Evolutionary conservation across 2,797 vertebrate genomes (phyloP), one percentile per base, ranked within the genome.

Genomic region (Capromys pilorides): DNA sequence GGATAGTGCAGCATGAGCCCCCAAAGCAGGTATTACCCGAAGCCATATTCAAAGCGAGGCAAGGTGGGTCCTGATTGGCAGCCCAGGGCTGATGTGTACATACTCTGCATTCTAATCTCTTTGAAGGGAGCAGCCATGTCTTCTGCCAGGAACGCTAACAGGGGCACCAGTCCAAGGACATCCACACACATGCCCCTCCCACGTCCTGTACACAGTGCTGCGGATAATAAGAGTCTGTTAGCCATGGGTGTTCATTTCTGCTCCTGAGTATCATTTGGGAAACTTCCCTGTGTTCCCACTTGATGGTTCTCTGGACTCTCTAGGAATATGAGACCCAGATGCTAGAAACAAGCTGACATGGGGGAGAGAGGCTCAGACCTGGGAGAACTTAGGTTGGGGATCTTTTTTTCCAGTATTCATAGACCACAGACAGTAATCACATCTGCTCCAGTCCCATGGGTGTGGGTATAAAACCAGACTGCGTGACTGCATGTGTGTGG

Each of bases 401-500:
- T 24, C 62, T 18, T 92, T 57, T 67, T 79, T 39, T 10, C 33
- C 21, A 51, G 62, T 57, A 78, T 41, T 54, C 71, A 59, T 61
- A 79, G 67, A 62, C 18, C 62, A n/a, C 67, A 66, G 31, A 62
- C 59, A 7, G 84, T 93, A 13, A 85, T 85, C 1, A 79, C 87
- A 26, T 92, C 94, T 95, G 75, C 71, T 24, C 5, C 89, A 95
- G 85, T 95, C 87, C 95, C 88, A 66, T 93, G 96, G 97, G 96
- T 96, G 96, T 95, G 83, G 95, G 22, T 92, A 82, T 82, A 73
- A 75, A 97, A 89, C 95, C 84, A 94, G 96, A 96, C 93, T 88
- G 87, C 1, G 2, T 86, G 45, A 45, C 36, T 59, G 16, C 54
- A 57, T 57, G 0, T 69, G 78, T 28, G 1, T 14, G 13, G 61